Base-by-base conservation (phyloP, 2,888 invertebrate species). In the Patella caerulea region DNA sequence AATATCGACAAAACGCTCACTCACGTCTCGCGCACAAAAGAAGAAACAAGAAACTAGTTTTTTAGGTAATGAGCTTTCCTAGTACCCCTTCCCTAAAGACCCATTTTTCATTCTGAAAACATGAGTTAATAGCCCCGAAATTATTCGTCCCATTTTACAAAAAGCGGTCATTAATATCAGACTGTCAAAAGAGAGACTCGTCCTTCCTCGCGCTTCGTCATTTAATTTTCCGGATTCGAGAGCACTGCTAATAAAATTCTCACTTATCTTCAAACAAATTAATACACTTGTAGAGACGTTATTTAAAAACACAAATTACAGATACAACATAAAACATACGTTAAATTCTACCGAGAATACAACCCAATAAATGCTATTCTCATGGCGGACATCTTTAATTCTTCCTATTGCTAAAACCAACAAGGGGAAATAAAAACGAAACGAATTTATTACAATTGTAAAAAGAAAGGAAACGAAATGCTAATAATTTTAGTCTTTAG, bases 311-410 rank as follows among this genome's bases (percentile, higher is more conserved):
- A 65, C 65, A 12, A 65, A 65, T 65, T 19, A 19, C n/a, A 19
- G 19, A 65, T 65, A 65, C n/a, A 65, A 65, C 65, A 65, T 65
- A 65, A 65, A 65, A 65, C 65, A 65, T 65, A 65, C 65, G n/a
- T n/a, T 19, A 19, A 65, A 19, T 65, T 19, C 65, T 65, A 19
- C 65, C n/a, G 65, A 65, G 65, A n/a, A 65, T 65, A 19, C 65
- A 65, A 65, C n/a, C 19, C 65, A 19, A 65, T 65, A 65, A 65
- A 65, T 4, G 7, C 65, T 19, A 65, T 7, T 65, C 65, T 65
- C 65, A 9, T 15, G 65, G n/a, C 65, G 19, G 65, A 2, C 65
- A 65, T 65, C 65, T 65, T 19, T 65, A 65, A 65, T 65, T 65
- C 65, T 19, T 19, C 19, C 19, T n/a, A 65, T 65, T 65, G 19